A percentile compares a stretch with the other conserved stretches of the same genome.
These are phyloP conservation scores for Phytoseiulus persimilis DNA, from an alignment of 2,888 invertebrate genomes.

Conservation along the genomic window DNA sequence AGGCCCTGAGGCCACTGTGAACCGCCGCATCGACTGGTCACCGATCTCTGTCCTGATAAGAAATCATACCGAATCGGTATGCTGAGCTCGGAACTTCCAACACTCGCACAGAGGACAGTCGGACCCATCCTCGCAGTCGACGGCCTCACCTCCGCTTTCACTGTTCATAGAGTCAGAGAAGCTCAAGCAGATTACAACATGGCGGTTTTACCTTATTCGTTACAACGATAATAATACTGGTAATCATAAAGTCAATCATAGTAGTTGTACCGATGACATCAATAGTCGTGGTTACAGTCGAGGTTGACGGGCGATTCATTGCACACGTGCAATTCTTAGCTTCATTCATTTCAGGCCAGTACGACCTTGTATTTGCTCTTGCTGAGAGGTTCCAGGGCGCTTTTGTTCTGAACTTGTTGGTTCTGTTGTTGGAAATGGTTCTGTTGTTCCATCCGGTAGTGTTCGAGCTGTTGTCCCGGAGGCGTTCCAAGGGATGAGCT, in stretches of 20 bases:
- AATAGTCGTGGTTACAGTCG: not conserved
- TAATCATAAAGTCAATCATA: not conserved
- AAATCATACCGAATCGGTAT: not conserved
- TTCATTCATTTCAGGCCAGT: not conserved
- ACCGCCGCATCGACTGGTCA: not conserved
- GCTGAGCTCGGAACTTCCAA: not conserved
- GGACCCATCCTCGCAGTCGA: not conserved
- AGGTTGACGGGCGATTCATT: not conserved
- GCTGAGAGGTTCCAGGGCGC: not conserved
- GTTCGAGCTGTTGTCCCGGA: not conserved
- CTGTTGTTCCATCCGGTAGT: not conserved
- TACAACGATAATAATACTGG: not conserved
- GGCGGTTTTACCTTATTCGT: not conserved
- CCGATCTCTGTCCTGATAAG: not conserved
- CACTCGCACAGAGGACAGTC: not conserved
- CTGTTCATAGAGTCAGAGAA: not conserved
- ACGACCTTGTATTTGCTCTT: not conserved
- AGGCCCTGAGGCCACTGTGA: not conserved
- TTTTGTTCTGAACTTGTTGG: not conserved
- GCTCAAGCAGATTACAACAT: slow-evolving; percentile 12
- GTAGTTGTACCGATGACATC: not conserved
- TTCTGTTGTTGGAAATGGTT: not conserved
- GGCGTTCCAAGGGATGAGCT: slow-evolving; percentile 1
- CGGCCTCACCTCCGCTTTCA: not conserved
- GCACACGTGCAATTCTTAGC: not conserved